Percentiles rank a stretch among this genome's conserved stretches.
These are phyloP conservation scores for Lutjanus erythropterus DNA, from an alignment of 2,113 vertebrate genomes.

Conservation along the genomic window DNA sequence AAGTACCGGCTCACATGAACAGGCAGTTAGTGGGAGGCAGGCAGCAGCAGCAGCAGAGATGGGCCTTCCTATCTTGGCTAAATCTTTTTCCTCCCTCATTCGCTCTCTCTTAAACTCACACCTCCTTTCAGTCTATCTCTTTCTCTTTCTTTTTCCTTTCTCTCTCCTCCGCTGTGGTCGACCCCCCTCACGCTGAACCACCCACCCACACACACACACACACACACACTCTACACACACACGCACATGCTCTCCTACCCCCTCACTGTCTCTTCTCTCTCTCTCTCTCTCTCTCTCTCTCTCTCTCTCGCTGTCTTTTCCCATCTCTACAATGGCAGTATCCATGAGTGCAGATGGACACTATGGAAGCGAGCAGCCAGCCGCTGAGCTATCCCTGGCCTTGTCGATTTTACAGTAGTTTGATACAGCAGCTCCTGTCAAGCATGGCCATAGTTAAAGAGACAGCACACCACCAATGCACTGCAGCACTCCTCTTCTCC, in stretches of 20 bases:
- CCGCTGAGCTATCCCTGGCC: constrained; percentile 61
- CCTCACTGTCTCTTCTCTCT: constrained; percentile 27
- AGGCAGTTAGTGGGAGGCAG: constrained; percentile 80
- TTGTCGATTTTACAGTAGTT: constrained; percentile 78
- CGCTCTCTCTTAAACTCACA: constrained; percentile 65
- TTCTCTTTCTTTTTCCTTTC: constrained; percentile 37
- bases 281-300: constrained; percentile 32
- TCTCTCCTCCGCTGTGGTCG: constrained; percentile 47
- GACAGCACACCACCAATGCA: constrained; percentile 71
- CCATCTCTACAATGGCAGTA: constrained; percentile 42
- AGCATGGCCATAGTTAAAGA: constrained; percentile 75
- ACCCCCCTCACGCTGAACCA: constrained; percentile 43
- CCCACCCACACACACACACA: constrained; percentile 50
- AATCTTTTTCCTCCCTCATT: constrained; percentile 62
- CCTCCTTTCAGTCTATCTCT: constrained; percentile 52
- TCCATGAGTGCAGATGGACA: constrained; percentile 65
- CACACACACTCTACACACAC: constrained; percentile 29
- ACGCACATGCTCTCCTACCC: constrained; percentile 45
- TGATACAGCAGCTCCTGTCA: constrained; percentile 77
- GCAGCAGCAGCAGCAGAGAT: constrained; percentile 71
- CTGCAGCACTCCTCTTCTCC: constrained; percentile 72
- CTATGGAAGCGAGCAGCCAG: constrained; percentile 49
- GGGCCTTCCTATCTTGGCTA: constrained; percentile 69
- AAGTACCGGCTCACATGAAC: constrained; percentile 72
- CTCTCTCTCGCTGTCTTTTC: too few species aligned